Conservation (phyloP, 2,113 vertebrate species). For the Dascyllus trimaculatus region DNA sequence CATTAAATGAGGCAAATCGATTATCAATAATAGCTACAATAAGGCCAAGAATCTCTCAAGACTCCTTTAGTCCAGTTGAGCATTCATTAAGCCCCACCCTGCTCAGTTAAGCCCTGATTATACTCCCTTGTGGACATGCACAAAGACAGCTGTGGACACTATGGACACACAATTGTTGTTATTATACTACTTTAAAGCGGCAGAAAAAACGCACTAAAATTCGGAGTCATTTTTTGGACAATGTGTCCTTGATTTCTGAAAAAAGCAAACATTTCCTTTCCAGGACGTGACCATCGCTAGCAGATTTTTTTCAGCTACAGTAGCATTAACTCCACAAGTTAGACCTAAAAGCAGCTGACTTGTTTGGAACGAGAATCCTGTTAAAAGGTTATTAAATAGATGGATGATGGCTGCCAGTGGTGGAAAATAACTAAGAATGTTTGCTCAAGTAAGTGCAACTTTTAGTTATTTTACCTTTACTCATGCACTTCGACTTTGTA, state of each 20-base stretch:
- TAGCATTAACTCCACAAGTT: background rate
- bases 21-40: conserved; percentile 23
- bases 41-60: background rate
- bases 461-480: too few species aligned
- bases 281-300: background rate
- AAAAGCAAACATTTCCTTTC: background rate
- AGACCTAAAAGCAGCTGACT: background rate
- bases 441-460: too few species aligned
- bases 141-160: background rate
- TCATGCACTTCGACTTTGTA: too few species aligned
- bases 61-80: background rate
- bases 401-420: too few species aligned
- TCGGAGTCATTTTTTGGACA: background rate
- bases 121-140: background rate
- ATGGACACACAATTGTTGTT: background rate
- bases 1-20: conserved; percentile 25
- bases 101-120: background rate
- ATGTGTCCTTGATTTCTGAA: background rate
- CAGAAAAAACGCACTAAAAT: background rate
- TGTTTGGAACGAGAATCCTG: background rate
- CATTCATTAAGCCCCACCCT: background rate
- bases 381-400: background rate
- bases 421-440: too few species aligned
- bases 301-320: background rate
- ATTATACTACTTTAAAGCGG: background rate